Evolutionary conservation across 2,888 invertebrate genomes (phyloP).

Genomic region (Noctuana brunneofusca): DNA sequence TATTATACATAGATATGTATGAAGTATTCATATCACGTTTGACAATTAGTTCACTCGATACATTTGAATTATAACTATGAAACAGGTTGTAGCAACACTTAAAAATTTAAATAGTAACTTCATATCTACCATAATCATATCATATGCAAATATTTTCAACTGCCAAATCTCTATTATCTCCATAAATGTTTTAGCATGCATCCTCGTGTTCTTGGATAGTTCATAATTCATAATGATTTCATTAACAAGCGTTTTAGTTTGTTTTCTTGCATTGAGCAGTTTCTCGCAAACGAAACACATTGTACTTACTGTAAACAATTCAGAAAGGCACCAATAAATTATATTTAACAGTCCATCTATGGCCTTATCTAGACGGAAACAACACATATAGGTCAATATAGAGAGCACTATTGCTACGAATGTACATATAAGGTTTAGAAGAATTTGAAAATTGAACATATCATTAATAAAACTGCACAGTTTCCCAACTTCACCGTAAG

Average conservation of each 20-base stretch:
- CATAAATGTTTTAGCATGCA: conserved; percentile 65
- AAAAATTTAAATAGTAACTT: conserved; percentile 8
- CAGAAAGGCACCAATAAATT: conserved; percentile 1
- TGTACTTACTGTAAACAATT: not conserved
- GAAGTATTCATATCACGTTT: too few species aligned
- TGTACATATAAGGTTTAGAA: conserved; percentile 6
- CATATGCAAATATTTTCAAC: not conserved
- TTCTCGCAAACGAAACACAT: conserved; percentile 2
- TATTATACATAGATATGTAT: too few species aligned
- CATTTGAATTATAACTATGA: conserved; percentile 3
- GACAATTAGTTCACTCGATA: not conserved
- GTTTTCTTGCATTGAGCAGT: not conserved
- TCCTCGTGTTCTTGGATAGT: conserved; percentile 55
- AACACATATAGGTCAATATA: conserved; percentile 1
- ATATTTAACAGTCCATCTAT: not conserved
- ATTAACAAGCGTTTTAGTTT: conserved; percentile 56
- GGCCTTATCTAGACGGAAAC: not conserved
- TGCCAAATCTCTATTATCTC: conserved; percentile 53
- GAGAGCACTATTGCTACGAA: not conserved
- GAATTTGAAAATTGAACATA: conserved; percentile 6
- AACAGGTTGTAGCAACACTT: conserved; percentile 1
- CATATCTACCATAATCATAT: conserved; percentile 1
- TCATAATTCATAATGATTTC: conserved; percentile 64
- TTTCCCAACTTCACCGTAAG: not conserved
- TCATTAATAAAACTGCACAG: conserved; percentile 1